Base-by-base conservation (phyloP, 2,113 vertebrate species). In the Candoia aspera region DNA sequence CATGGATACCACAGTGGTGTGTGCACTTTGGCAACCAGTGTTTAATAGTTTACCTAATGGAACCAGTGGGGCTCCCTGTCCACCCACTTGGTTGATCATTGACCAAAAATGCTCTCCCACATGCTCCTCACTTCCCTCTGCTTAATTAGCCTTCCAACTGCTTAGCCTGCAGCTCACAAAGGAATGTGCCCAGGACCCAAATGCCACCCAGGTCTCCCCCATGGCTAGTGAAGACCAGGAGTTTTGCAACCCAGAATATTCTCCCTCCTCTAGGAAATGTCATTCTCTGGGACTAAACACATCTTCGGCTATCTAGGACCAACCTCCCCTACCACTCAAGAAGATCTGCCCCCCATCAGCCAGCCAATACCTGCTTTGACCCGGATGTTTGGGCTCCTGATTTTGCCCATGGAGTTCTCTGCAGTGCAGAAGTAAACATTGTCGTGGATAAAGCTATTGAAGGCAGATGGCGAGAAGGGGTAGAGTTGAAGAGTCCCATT, bases 361-460 rank as follows among this genome's bases (percentile, higher is more conserved):
- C 5, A 10, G 24, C 6, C 42, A 0, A 5, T 89, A 99, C 99
- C 99, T 97, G 99, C 99, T 99, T 99, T 99, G 95, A 99, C 99
- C 93, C 98, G 99, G 97, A 99, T 99, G 91, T 99, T 99, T 62
- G 99, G 99, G 98, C 99, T 99, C 97, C 99, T 98, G 97, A 99
- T 99, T 96, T 99, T 99, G 97, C 99, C 99, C 64, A 98, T 99
- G 91, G 99, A 98, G 95, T 99, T 99, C 97, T 99, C 99, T 23
- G 99, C 99, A 0, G 99, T 99, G 97, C 99, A 99, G 98, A 99
- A 99, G 97, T 99, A 99, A 98, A 99, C 99, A 95, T 99, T 99
- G 98, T 99, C 99, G 90, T 99, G 99, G 97, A 99, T 99, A 96
- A 99, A 99, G 98, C 99, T 99, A 94, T 99, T 99, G 98, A 99